Conservation (phyloP, 2,113 vertebrate species). For the Silurus glanis region DNA sequence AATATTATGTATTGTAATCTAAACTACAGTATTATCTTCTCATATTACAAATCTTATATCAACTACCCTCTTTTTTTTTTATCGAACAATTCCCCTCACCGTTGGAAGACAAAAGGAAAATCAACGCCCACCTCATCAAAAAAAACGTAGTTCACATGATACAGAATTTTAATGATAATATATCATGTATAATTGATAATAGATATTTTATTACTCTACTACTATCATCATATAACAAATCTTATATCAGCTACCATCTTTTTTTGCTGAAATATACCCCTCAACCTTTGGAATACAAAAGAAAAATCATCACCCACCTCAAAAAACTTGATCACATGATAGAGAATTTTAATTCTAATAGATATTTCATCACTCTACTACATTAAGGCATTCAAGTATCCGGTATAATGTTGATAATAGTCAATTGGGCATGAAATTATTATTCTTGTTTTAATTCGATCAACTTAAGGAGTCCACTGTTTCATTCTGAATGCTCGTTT, state of each 20-base stretch:
- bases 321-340: not conserved
- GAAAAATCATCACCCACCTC: not conserved
- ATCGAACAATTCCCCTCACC: not conserved
- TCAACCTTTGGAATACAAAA: not conserved
- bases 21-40: not conserved
- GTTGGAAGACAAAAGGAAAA: not conserved
- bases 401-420: too few relatives aligned
- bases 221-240: not conserved
- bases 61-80: not conserved
- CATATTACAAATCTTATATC: not conserved
- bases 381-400: not conserved
- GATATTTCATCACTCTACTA: not conserved
- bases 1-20: not conserved
- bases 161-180: not conserved
- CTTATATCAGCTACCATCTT: not conserved
- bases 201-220: not conserved
- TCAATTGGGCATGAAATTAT: not conserved
- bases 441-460: not conserved
- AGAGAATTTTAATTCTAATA: not conserved
- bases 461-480: not conserved
- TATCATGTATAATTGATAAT: conserved; percentile 8
- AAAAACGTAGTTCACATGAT: not conserved
- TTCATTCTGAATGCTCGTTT: not conserved
- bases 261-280: not conserved
- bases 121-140: not conserved